phyloP scores from a whole-genome alignment of 2,888 invertebrate species.

The Argyresthia albistria region DNA sequence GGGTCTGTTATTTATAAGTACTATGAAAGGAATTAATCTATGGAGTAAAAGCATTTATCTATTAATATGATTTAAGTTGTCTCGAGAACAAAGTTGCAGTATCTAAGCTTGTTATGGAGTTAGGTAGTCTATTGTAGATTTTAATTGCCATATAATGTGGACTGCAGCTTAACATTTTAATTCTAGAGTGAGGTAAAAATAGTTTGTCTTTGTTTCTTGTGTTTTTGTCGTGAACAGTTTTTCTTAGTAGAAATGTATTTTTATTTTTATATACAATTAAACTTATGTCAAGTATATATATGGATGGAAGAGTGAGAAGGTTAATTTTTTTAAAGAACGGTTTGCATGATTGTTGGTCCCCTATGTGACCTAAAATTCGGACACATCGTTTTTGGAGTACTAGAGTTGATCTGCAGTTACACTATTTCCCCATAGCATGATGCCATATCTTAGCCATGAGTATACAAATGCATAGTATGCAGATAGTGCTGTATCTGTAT shows the following conservation, averaged over 20 bases:
- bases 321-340: not conserved
- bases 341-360: not conserved
- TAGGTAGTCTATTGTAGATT: too few relatives aligned
- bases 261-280: not conserved
- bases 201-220: not conserved
- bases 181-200: not conserved
- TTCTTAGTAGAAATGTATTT: not conserved
- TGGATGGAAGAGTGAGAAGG: not conserved
- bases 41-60: too few relatives aligned
- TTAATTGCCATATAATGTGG: too few relatives aligned
- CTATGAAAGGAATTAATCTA: too few relatives aligned
- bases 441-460: not conserved
- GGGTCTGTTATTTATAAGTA: too few relatives aligned
- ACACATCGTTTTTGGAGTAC: not conserved
- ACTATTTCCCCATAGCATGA: not conserved
- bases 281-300: not conserved
- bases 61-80: too few relatives aligned
- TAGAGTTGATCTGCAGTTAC: not conserved
- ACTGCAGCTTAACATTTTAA: too few relatives aligned
- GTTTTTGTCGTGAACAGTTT: not conserved
- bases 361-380: not conserved
- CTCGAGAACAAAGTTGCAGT: too few relatives aligned
- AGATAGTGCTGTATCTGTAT: not conserved
- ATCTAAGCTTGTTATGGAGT: too few relatives aligned
- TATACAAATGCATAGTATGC: not conserved